Percentiles rank a stretch among this genome's conserved stretches.
Conservation (phyloP, 1,140 invertebrate genomes). For the Drosophila ambigua region DNA sequence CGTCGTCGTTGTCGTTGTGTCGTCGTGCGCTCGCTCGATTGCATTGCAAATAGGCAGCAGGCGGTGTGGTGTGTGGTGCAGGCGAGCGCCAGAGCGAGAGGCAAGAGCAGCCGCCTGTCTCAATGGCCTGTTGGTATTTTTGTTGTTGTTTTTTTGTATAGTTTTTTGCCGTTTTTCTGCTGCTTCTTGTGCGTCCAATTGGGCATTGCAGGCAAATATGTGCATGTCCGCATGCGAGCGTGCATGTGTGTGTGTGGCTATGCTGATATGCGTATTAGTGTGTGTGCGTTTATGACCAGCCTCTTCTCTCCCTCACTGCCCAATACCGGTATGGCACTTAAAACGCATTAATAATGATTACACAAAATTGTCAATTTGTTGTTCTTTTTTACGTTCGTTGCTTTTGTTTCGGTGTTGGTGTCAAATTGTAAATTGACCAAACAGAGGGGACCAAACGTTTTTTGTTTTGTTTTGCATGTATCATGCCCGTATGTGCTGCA, state of each 20-base stretch:
- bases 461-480: too few relatives aligned
- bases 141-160: conserved; percentile 31
- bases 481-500: too few relatives aligned
- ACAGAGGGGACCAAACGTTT: too few relatives aligned
- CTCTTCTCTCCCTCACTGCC: conserved; percentile 52
- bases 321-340: conserved; percentile 38
- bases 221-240: conserved; percentile 11
- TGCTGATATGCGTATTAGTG: conserved; percentile 15
- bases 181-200: conserved; percentile 48
- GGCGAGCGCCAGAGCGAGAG: conserved; percentile 37
- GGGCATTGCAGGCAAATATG: conserved; percentile 58
- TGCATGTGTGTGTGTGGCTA: conserved; percentile 13
- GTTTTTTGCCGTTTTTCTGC: conserved; percentile 36
- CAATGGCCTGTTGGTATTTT: conserved; percentile 4
- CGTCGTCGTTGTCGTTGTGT: conserved; percentile 16
- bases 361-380: conserved; percentile 68
- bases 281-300: conserved; percentile 48
- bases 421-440: conserved; percentile 2
- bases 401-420: neutral
- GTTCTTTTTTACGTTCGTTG: conserved; percentile 31
- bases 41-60: conserved; percentile 32
- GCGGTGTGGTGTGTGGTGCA: conserved; percentile 38
- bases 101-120: neutral
- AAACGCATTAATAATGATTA: conserved; percentile 78
- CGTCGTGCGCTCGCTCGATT: conserved; percentile 40